Percentiles rank a stretch among this genome's conserved stretches.
These are phyloP conservation scores for Actias luna DNA, from an alignment of 2,888 invertebrate genomes.

Conservation along the genomic window DNA sequence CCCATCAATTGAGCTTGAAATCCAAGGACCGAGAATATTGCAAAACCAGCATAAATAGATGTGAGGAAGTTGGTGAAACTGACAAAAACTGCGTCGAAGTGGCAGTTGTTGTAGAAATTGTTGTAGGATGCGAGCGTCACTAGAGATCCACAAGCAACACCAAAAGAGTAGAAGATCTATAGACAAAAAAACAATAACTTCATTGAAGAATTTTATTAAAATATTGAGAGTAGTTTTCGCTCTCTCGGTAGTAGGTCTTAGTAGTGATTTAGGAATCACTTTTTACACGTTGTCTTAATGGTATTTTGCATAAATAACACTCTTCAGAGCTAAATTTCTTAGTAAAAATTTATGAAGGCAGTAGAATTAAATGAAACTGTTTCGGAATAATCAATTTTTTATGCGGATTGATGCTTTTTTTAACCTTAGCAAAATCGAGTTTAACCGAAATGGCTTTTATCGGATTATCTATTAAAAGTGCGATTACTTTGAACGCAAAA, in stretches of 20 bases:
- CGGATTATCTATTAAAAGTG: conserved; percentile 24
- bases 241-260: too few relatives aligned
- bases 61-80: conserved; percentile 86
- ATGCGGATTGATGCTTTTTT: conserved; percentile 34
- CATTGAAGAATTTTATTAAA: too few relatives aligned
- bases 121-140: conserved; percentile 90
- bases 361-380: neutral
- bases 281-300: too few relatives aligned
- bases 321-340: neutral
- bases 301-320: too few relatives aligned
- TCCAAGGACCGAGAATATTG: conserved; percentile 89
- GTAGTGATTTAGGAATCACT: too few relatives aligned
- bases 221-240: too few relatives aligned
- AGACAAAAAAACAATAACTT: too few relatives aligned
- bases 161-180: conserved; percentile 91
- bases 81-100: conserved; percentile 88
- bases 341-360: neutral
- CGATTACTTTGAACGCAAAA: conserved; percentile 20
- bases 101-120: conserved; percentile 86
- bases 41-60: conserved; percentile 89
- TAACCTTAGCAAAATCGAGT: conserved; percentile 38
- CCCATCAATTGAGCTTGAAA: conserved; percentile 86
- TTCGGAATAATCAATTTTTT: conserved; percentile 9
- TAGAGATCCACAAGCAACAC: conserved; percentile 88
- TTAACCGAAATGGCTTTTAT: conserved; percentile 31